Conservation (phyloP, 1,140 invertebrate genomes). For the Hirudo medicinalis region DNA sequence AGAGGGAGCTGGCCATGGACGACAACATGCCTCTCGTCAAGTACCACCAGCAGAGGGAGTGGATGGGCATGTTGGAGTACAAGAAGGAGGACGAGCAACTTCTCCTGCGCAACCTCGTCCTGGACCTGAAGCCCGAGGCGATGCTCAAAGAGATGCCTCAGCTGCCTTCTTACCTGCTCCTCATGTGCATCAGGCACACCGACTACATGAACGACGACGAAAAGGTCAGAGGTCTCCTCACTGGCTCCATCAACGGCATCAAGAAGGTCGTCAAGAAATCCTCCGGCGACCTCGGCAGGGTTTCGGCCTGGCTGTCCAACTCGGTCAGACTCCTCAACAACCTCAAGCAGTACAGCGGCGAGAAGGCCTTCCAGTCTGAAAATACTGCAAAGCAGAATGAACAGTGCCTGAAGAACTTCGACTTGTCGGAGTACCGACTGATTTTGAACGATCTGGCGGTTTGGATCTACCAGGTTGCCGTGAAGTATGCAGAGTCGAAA, state of each 20-base stretch:
- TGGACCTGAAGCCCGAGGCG: conserved; percentile 70
- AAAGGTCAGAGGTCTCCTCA: conserved; percentile 62
- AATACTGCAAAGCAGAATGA: conserved; percentile 85
- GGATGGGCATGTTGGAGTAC: conserved; percentile 82
- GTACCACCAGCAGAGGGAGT: conserved; percentile 58
- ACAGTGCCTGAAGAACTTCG: conserved; percentile 78
- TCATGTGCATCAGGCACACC: conserved; percentile 90
- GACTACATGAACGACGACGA: conserved; percentile 87
- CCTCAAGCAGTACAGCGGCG: conserved; percentile 88
- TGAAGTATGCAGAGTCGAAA: conserved; percentile 61
- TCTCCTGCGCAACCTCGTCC: conserved; percentile 66
- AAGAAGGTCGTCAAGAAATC: conserved; percentile 64
- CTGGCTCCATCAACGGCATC: conserved; percentile 59
- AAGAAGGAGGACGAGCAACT: conserved; percentile 60
- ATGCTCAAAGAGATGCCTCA: conserved; percentile 71
- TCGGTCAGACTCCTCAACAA: conserved; percentile 73
- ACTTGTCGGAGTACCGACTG: conserved; percentile 74
- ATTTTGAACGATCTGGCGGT: conserved; percentile 67
- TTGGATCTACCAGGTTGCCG: conserved; percentile 61
- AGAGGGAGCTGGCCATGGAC: conserved; percentile 28
- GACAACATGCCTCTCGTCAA: conserved; percentile 35
- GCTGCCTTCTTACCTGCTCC: conserved; percentile 79
- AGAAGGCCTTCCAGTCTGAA: conserved; percentile 66
- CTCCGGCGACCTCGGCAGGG: conserved; percentile 66
- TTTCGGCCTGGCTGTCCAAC: conserved; percentile 80